These are phyloP conservation scores for Raja brachyura DNA, from an alignment of 2,113 vertebrate genomes.

Conservation along the genomic window DNA sequence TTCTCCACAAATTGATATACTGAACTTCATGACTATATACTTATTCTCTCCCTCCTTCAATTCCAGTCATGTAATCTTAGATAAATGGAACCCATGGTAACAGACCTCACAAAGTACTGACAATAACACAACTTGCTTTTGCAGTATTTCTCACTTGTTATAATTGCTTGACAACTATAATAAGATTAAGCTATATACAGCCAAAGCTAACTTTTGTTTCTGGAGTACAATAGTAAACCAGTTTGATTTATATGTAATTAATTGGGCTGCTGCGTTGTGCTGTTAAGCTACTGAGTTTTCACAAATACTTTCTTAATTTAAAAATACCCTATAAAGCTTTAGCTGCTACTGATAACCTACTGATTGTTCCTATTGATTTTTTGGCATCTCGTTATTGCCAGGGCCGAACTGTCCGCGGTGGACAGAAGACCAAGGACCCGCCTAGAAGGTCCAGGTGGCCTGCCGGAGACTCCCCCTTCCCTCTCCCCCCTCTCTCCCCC, in stretches of 20 bases:
- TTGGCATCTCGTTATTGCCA: too few relatives aligned
- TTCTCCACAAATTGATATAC: not conserved
- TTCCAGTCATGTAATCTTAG: not conserved
- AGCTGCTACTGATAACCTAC: too few relatives aligned
- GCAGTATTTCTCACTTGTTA: not conserved
- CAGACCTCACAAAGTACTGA: not conserved
- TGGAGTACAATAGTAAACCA: not conserved
- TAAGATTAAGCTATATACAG: not conserved
- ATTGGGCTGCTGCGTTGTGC: not conserved
- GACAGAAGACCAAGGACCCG: too few relatives aligned
- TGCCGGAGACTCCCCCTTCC: too few relatives aligned
- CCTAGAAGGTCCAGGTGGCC: too few relatives aligned
- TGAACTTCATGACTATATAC: not conserved
- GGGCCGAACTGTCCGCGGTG: too few relatives aligned
- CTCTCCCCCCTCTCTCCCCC: too few relatives aligned
- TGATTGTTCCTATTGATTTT: too few relatives aligned
- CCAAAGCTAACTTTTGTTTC: not conserved
- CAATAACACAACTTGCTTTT: not conserved
- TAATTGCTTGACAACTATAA: slow-evolving; percentile 1
- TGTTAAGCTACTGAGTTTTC: not conserved
- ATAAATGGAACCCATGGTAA: slow-evolving; percentile 3
- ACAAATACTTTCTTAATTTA: slow-evolving; percentile 22
- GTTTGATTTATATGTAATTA: not conserved
- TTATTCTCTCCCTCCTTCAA: not conserved
- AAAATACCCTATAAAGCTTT: not conserved